A percentile compares a stretch with the other conserved stretches of the same genome.
These are phyloP conservation scores for Tychaedon coryphoeus DNA, from an alignment of 2,113 vertebrate species.

Conservation along the genomic window DNA sequence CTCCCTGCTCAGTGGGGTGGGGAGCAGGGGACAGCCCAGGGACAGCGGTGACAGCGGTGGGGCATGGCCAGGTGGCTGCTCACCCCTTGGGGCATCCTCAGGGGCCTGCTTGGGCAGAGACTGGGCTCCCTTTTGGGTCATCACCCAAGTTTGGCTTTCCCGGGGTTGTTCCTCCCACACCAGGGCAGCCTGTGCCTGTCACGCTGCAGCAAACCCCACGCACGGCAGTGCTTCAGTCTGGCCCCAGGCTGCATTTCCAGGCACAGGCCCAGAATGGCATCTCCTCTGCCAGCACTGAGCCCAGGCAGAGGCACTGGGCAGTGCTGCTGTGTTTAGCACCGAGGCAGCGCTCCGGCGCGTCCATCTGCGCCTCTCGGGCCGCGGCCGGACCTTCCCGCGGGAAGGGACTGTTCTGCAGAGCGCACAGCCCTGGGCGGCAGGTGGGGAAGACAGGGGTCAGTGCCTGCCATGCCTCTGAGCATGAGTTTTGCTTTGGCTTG, in stretches of 20 bases:
- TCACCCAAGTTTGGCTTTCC: background rate
- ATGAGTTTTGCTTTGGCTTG: background rate
- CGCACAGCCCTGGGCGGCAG: background rate
- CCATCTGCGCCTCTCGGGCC: background rate
- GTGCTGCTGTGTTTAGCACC: background rate
- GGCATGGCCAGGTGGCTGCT: rapidly evolving
- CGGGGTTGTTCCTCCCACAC: rapidly evolving
- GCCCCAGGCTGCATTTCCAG: background rate
- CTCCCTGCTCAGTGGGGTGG: background rate
- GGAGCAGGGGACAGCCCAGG: background rate
- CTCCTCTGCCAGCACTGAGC: background rate
- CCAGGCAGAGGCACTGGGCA: background rate
- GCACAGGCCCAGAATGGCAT: background rate
- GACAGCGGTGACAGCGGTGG: rapidly evolving
- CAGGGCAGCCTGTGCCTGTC: background rate
- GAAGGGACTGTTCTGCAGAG: background rate
- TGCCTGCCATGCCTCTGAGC: background rate
- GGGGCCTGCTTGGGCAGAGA: background rate
- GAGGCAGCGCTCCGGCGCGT: rapidly evolving
- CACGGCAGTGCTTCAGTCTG: rapidly evolving
- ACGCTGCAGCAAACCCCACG: rapidly evolving
- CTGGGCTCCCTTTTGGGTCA: background rate
- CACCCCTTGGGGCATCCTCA: background rate
- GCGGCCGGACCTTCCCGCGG: rapidly evolving
- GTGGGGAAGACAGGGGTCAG: background rate